Base-by-base conservation (phyloP, 2,888 invertebrate species). In the Dexiosoma caninum region DNA sequence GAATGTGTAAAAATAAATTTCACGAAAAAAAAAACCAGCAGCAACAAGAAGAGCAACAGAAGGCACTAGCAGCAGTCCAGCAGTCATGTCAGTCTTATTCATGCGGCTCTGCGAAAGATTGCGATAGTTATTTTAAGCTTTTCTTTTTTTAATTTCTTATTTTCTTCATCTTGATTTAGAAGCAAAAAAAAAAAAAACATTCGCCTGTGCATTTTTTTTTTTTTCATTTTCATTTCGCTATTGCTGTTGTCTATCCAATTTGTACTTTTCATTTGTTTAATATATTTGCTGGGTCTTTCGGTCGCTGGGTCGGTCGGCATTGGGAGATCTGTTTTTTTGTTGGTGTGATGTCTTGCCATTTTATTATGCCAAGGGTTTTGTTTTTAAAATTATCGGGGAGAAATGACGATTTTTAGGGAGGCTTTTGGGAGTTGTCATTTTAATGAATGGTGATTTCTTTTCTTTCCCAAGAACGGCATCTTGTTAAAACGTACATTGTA, bases 281-380 rank as follows among this genome's bases (percentile, higher is more conserved):
- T 42, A 19, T 59, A 12, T 42, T 69, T 74, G 70, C 76, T 80
- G 57, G 78, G 75, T 80, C 75, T 80, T 62, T 75, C 78, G 75
- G 75, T 78, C 78, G 80, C 55, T 82, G 66, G 82, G 78, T 80
- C 76, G 71, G 46, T 14, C 53, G 21, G 27, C 32, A 30, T 32
- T 10, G 21, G 12, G 49, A 42, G 19, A 37, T 37, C 5, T 53
- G 55, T 46, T 57, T 8, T 16, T 4, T 12, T 1, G n/a, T 49
- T 14, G 7, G 0, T 10, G 6, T 14, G 7, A 0, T 10, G 6
- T 27, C 6, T 51, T 51, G 14, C 4, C 23, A 9, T 49, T 49
- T 21, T n/a, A 2, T 23, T 51, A 14, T 14, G 30, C 0, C n/a
- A 51, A 14, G 14, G 51, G 27, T 30, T 51, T 9, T 51, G 2